Evolutionary conservation across 2,113 vertebrate genomes (phyloP), one percentile per base, ranked within the genome.

Genomic region (Suncus etruscus): DNA sequence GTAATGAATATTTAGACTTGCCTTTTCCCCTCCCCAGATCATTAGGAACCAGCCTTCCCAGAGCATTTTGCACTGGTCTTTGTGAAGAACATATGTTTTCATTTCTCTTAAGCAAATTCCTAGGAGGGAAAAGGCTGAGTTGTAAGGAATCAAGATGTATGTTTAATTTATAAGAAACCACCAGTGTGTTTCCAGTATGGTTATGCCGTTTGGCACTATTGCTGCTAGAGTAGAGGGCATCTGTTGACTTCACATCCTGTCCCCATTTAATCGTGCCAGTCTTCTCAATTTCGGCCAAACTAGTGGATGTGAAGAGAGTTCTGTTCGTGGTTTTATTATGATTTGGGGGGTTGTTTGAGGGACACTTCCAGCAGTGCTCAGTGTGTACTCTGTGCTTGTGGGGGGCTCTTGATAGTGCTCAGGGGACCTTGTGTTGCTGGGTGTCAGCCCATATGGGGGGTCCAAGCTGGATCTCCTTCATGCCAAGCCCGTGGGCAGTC

Each of bases 41-140:
- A 70, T 63, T 61, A 32, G 31, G n/a, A 81, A 70, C 73, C 31
- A 81, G n/a, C 31, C 12, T 73, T 20, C 39, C 51, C 25, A 61
- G 51, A 80, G 72, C 2, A 73, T 39, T 82, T 74, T 74, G 79
- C 25, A 24, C 47, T 45, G 66, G 58, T 29, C 58, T 39, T 75
- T 66, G 29, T 27, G 58, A 68, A 83, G 58, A 39, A 90, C 70
- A 45, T 39, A 18, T 50, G 58, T 79, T 73, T 84, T 79, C 63
- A 51, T 92, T 92, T 77, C 66, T 88, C 68, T 88, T 74, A 32
- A 32, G 47, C 83, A 77, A 65, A 63, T 72, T 39, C 20, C 27
- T 32, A 31, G 65, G 47, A n/a, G 22, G 11, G 24, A 63, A 74
- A 80, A 32, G 54, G 11, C 9, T 63, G 39, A 74, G 45, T 27